Evolutionary conservation across 2,888 invertebrate species (phyloP).

Genomic region (Pinctada fucata): DNA sequence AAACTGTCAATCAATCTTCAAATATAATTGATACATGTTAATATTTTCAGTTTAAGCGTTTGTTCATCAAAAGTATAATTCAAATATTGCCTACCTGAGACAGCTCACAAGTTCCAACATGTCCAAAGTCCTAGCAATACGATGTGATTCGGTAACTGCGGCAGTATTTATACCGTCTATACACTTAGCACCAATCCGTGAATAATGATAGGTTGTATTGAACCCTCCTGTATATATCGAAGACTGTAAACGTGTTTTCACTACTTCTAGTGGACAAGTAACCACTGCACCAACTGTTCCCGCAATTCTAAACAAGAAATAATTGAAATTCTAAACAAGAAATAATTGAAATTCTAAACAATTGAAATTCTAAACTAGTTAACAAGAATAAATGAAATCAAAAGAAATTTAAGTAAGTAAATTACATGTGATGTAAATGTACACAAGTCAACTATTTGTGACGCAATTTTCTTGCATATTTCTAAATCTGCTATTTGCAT

Average conservation of each 20-base stretch:
- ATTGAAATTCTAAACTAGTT: neutral
- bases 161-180: conserved; percentile 28
- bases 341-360: conserved; percentile 81
- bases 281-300: conserved; percentile 97
- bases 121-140: conserved; percentile 46
- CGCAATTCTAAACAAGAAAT: conserved; percentile 84
- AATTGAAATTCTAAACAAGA: conserved; percentile 3
- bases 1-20: neutral
- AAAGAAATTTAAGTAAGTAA: no score
- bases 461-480: no score
- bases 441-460: neutral
- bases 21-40: neutral
- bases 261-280: conserved; percentile 98
- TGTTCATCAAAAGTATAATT: no score
- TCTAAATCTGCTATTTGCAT: no score
- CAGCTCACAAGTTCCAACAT: conserved; percentile 70
- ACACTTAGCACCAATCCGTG: neutral
- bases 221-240: conserved; percentile 82
- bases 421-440: neutral
- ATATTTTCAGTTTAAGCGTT: neutral
- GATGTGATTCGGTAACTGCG: conserved; percentile 43
- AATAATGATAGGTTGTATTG: conserved; percentile 36
- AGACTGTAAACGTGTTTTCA: conserved; percentile 97
- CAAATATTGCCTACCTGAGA: conserved; percentile 65
- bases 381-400: no score